Percentiles rank a stretch among this genome's conserved stretches.
Conservation (phyloP, 2,888 invertebrate species). For the Hyposoter dolosus region DNA sequence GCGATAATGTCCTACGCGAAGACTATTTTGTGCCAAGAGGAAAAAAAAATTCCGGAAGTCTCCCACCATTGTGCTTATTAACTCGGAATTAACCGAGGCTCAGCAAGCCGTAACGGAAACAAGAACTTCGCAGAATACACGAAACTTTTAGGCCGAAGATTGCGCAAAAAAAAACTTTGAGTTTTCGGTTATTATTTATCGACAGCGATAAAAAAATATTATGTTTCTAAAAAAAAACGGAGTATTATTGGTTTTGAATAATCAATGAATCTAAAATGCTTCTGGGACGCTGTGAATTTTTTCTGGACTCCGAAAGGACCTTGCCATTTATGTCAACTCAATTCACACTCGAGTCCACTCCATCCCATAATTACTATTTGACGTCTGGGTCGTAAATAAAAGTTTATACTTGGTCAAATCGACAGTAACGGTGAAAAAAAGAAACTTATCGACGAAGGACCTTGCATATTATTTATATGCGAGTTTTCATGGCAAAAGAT, state of each 20-base stretch:
- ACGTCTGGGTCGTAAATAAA: neutral
- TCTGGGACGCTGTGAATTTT: neutral
- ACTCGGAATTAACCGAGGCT: slow-evolving; percentile 36
- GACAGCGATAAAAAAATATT: neutral
- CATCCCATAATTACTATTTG: neutral
- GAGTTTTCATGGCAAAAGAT: slow-evolving; percentile 4
- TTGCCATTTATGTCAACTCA: neutral
- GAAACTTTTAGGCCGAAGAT: neutral
- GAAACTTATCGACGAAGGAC: neutral
- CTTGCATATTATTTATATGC: neutral
- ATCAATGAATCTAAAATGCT: neutral
- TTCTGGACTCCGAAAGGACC: neutral
- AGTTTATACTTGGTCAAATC: neutral
- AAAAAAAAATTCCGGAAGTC: slow-evolving; percentile 48
- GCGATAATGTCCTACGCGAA: slow-evolving; percentile 33
- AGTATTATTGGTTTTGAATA: neutral
- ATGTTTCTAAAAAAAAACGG: neutral
- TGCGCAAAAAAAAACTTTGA: neutral
- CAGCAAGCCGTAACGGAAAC: slow-evolving; percentile 15
- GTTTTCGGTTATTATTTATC: neutral
- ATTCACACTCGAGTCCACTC: neutral
- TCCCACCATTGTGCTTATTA: slow-evolving; percentile 31
- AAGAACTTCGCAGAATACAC: neutral
- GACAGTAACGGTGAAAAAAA: neutral
- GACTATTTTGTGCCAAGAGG: slow-evolving; percentile 24